A percentile compares a stretch with the other conserved stretches of the same genome.
Conservation (phyloP, 2,888 invertebrate species). For the Macroteleia sp. region DNA sequence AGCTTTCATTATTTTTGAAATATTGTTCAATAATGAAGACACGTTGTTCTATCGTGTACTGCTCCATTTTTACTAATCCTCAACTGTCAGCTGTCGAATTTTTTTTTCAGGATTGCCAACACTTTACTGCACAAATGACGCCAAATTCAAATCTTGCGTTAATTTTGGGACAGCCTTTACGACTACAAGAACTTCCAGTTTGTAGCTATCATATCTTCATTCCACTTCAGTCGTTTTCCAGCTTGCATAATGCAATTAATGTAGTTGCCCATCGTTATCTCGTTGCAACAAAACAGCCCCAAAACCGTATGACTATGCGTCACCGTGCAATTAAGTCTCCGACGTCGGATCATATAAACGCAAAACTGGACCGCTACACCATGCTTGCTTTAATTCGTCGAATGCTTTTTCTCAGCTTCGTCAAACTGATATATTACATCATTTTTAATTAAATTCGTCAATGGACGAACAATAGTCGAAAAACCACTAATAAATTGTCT, state of each 20-base stretch:
- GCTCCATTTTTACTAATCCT: too few species aligned
- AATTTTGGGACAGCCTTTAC: too few species aligned
- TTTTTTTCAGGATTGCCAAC: too few species aligned
- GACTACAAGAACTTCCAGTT: background rate
- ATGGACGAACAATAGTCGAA: conserved; percentile 12
- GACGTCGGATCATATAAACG: conserved; percentile 6
- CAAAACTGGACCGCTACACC: conserved; percentile 8
- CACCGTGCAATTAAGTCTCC: conserved; percentile 13
- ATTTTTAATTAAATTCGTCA: conserved; percentile 12
- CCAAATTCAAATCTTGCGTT: background rate
- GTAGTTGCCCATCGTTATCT: background rate
- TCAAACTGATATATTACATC: conserved; percentile 17
- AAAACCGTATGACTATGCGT: background rate
- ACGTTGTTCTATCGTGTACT: too few species aligned
- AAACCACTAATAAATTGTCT: conserved; percentile 20
- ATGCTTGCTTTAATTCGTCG: background rate
- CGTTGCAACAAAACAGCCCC: background rate
- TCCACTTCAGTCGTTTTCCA: conserved; percentile 7
- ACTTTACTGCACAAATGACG: too few species aligned
- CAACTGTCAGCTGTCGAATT: too few species aligned
- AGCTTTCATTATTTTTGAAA: too few species aligned
- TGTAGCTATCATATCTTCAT: background rate
- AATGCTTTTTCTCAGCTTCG: conserved; percentile 6
- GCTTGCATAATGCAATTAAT: background rate
- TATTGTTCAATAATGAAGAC: too few species aligned